Evolutionary conservation across 1,140 invertebrate genomes (phyloP).

Genomic region (Paracyclopina nana): DNA sequence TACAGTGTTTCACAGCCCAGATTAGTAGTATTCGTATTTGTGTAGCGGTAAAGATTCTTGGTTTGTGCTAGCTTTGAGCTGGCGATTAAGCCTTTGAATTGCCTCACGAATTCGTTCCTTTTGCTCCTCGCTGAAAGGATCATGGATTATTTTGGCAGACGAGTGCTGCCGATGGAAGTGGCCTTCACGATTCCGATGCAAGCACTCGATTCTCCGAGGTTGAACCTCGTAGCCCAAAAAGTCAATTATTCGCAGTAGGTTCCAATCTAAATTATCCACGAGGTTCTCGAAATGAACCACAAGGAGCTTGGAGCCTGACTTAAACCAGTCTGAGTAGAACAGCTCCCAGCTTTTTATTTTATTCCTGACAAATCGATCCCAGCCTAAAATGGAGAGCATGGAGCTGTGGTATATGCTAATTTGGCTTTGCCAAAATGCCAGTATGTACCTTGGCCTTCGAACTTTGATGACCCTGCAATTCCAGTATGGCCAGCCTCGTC

Average conservation of each 20-base stretch:
- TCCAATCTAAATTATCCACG: slow-evolving; percentile 10
- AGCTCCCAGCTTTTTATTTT: slow-evolving; percentile 19
- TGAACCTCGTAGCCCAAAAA: slow-evolving; percentile 15
- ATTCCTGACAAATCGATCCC: slow-evolving; percentile 18
- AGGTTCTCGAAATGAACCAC: slow-evolving; percentile 19
- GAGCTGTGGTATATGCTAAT: neutral
- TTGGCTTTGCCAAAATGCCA: neutral
- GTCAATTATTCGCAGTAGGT: slow-evolving; percentile 16
- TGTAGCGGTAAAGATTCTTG: too few species aligned
- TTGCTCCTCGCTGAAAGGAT: neutral
- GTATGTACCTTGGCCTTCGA: slow-evolving; percentile 18
- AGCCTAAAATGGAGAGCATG: slow-evolving; percentile 16
- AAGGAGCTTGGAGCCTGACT: neutral
- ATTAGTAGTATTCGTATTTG: too few species aligned
- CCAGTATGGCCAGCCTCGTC: slow-evolving; percentile 20
- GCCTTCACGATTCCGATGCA: slow-evolving; percentile 16
- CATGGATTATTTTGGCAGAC: neutral
- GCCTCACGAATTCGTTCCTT: too few species aligned
- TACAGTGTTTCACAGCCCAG: too few species aligned
- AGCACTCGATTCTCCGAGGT: slow-evolving; percentile 15
- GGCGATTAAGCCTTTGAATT: too few species aligned
- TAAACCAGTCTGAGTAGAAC: slow-evolving; percentile 20
- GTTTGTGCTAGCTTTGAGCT: too few species aligned
- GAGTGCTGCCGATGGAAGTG: slow-evolving; percentile 17
- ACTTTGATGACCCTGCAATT: slow-evolving; percentile 19